Conservation (phyloP, 2,797 vertebrate species). For the Smutsia temminckii region DNA sequence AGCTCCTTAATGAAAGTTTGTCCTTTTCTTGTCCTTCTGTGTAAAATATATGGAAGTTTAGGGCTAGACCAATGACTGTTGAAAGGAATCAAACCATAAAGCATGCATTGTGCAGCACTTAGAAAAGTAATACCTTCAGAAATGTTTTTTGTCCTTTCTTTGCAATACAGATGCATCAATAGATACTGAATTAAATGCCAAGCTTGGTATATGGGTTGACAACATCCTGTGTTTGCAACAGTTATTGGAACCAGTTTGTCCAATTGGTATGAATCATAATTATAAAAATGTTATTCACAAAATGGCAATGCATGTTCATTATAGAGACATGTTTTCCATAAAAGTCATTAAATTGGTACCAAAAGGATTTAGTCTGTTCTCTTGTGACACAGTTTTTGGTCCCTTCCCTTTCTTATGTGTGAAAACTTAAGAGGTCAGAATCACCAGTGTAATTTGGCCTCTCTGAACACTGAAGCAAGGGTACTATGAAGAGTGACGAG, state of each 20-base stretch:
- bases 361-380: not conserved
- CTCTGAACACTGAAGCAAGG: not conserved
- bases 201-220: not conserved
- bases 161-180: not conserved
- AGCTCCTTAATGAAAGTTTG: not conserved
- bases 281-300: slow-evolving; percentile 21
- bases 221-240: not conserved
- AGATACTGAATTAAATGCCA: not conserved
- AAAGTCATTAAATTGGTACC: slow-evolving; percentile 9
- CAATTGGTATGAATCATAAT: not conserved
- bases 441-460: not conserved
- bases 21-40: not conserved
- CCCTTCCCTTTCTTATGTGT: not conserved
- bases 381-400: not conserved
- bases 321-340: slow-evolving; percentile 15
- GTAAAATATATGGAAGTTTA: not conserved
- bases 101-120: not conserved
- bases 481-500: not conserved
- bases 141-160: not conserved
- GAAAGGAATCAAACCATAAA: not conserved
- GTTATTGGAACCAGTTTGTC: not conserved
- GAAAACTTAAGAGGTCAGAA: not conserved
- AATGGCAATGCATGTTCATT: not conserved
- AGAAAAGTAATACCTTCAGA: not conserved
- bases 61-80: not conserved